Evolutionary conservation across 2,888 invertebrate genomes (phyloP), one percentile per base, ranked within the genome.

Genomic region (Loripinus fragilis): DNA sequence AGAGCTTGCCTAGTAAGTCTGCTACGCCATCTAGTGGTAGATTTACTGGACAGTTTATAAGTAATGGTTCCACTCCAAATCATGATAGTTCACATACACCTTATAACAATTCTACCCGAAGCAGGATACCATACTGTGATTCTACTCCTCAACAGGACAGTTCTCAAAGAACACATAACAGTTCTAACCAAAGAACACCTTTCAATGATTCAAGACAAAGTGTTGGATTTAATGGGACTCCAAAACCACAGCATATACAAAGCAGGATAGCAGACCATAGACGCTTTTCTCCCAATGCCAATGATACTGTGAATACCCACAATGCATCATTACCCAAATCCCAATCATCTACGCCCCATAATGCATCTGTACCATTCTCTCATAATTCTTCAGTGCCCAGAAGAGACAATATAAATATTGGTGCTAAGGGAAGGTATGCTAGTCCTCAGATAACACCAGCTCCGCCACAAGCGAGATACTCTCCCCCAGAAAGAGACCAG

Each of bases 391-490:
- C 65, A 42, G 65, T 41, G 38, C 72, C 74, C 25, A 66, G 60
- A 12, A 71, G 69, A 71, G 83, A 76, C 48, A 70, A 50, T 74
- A 28, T 28, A 38, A 68, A 48, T 20, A 55, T 52, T 65, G 84
- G 81, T 79, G 77, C 77, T 77, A 76, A 28, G n/a, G 80, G 75
- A 48, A 71, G 81, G 45, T 81, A 75, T 71, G 79, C 76, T 55
- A 85, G 67, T 74, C 83, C 83, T 30, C 74, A 71, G 17, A 70
- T 81, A 28, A 81, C 83, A 5, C 77, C 83, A 25, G 74, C 83
- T 7, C 81, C 81, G 25, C 70, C 67, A 41, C 71, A 52, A 15
- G 70, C 33, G 20, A 74, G 65, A 42, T 74, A 74, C 50, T 81
- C 81, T 30, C 81, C 82, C 42, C 80, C 82, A 35, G 79, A 77